These are phyloP conservation scores for Rhagologus leucostigma DNA, from an alignment of 2,113 vertebrate genomes.

Conservation along the genomic window DNA sequence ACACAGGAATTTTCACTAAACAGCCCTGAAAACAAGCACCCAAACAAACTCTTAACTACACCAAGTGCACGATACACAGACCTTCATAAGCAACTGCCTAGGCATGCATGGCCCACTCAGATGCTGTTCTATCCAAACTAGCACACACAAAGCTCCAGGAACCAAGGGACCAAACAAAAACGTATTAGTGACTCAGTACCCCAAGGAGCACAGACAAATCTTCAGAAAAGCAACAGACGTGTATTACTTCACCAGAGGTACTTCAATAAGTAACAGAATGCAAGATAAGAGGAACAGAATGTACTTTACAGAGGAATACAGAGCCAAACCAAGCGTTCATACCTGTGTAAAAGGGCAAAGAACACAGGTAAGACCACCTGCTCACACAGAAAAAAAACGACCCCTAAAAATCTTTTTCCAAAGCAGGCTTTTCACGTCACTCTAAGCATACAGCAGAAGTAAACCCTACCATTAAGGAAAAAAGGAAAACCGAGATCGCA, in stretches of 20 bases:
- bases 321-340: accelerated
- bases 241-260: accelerated
- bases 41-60: not conserved
- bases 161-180: not conserved
- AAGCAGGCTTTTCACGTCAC: not conserved
- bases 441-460: accelerated
- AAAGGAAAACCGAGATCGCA: accelerated
- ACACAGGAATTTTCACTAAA: too few relatives aligned
- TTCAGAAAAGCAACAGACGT: not conserved
- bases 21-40: not conserved
- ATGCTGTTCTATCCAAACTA: accelerated
- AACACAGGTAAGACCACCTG: not conserved
- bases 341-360: accelerated
- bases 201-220: accelerated
- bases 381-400: accelerated
- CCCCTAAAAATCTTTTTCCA: accelerated
- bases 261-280: accelerated
- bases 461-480: accelerated
- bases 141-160: not conserved
- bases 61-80: accelerated
- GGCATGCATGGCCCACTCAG: accelerated
- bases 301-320: accelerated
- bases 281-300: accelerated
- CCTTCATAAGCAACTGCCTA: accelerated
- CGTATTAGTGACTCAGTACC: accelerated